Evolutionary conservation across 2,888 invertebrate species (phyloP).

Genomic region (Neoaliturus tenellus): DNA sequence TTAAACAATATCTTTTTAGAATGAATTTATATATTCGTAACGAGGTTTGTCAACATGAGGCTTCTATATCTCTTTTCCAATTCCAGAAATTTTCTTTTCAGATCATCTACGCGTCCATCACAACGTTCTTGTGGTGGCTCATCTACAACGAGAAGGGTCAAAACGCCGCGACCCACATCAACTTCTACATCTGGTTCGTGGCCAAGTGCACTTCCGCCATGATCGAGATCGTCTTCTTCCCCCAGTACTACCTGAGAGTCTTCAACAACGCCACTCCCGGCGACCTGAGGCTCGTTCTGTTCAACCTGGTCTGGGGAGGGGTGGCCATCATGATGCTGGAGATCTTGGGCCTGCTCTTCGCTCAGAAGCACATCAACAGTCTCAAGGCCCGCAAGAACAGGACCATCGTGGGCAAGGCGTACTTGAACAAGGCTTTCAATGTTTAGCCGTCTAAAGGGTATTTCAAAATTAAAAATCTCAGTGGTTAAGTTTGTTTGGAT

Average conservation of each 20-base stretch:
- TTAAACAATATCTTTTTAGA: no score
- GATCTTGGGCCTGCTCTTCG: background rate
- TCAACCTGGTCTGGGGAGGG: background rate
- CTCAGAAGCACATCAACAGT: background rate
- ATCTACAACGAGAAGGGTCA: background rate
- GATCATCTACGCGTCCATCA: background rate
- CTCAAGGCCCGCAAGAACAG: background rate
- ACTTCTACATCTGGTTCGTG: background rate
- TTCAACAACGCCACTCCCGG: background rate
- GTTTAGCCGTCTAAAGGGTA: no score
- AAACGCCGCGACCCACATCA: background rate
- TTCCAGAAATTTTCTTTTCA: background rate
- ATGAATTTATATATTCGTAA: no score
- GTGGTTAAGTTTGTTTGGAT: no score
- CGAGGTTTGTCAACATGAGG: no score
- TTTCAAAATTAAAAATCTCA: no score
- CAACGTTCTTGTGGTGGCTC: background rate
- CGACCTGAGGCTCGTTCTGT: background rate
- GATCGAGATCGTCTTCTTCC: background rate
- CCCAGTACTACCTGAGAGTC: background rate
- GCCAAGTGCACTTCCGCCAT: background rate
- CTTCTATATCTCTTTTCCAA: no score
- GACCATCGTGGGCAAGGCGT: background rate
- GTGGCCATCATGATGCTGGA: background rate
- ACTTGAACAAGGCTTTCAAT: background rate